Conservation (phyloP, 2,113 vertebrate species). For the Tursiops truncatus region DNA sequence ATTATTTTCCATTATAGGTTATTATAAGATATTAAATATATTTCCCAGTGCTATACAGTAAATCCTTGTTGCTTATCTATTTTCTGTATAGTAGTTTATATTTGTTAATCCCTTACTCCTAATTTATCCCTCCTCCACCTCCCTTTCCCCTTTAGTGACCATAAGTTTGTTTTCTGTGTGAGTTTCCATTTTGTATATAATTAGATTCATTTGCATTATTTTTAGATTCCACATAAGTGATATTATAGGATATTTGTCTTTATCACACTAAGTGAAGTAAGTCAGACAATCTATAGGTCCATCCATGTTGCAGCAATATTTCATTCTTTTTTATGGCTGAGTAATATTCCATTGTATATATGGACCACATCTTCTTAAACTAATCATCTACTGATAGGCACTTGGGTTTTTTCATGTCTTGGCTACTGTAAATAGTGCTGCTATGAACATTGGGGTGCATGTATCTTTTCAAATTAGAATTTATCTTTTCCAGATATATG, state of each 20-base stretch:
- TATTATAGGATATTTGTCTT: neutral
- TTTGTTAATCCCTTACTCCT: neutral
- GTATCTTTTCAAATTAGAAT: neutral
- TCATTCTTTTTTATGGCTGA: neutral
- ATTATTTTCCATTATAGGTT: neutral
- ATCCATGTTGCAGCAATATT: neutral
- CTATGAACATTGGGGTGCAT: neutral
- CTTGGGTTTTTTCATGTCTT: neutral
- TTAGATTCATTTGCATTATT: neutral
- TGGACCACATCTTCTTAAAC: neutral
- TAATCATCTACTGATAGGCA: neutral
- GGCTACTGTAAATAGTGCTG: neutral
- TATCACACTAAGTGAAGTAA: too few relatives aligned
- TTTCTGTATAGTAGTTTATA: neutral
- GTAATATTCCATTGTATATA: neutral
- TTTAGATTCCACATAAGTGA: neutral
- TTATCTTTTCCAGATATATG: neutral
- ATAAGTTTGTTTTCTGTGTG: neutral
- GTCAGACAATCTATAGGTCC: neutral
- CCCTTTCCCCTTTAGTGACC: neutral
- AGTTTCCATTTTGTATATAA: neutral
- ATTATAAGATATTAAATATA: neutral
- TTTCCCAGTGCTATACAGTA: neutral
- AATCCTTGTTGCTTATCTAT: neutral
- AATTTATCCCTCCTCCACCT: neutral